Base-by-base conservation (phyloP, 2,797 vertebrate species). In the Typhlichthys subterraneus region DNA sequence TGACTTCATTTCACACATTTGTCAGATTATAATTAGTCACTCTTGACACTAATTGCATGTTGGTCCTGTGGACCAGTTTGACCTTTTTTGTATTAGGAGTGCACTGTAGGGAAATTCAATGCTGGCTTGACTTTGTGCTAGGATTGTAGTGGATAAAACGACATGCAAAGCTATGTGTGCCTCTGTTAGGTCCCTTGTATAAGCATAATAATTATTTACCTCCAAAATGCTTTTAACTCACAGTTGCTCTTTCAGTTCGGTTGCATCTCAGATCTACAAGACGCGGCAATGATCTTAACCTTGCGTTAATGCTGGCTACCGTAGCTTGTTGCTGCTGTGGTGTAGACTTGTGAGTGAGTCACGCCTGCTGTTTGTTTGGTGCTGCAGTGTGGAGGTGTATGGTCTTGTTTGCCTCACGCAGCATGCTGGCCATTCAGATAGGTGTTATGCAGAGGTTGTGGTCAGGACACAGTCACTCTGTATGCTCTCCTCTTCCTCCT, bases 1-100 rank as follows among this genome's bases (percentile, higher is more conserved):
- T 87, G 87, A 89, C 87, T 92, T 89, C 86, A 89, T 92, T 89
- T 92, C 89, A 91, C 86, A 90, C 85, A 72, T 90, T 89, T 86
- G 85, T 89, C 87, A 84, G 88, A 91, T 89, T 89, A 86, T 92
- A 91, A 92, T 92, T 91, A 90, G 87, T 88, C 84, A 87, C 78
- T 87, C 88, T 90, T 85, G 83, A 86, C 84, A 87, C 88, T 92
- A 92, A 92, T 92, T 92, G 89, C 87, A 88, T 91, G 86, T 82
- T 60, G 71, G 83, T 89, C 88, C 76, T 11, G 70, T 88, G 87
- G 88, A 89, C 83, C 84, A 80, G 74, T 79, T 87, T 89, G 86
- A 89, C 87, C 85, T 88, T 80, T 77, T 88, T 82, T 73, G 57
- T 87, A 85, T 86, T 83, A 83, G 75, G 76, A 80, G 83, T 84